Percentiles rank a stretch among this genome's conserved stretches.
phyloP scores from a whole-genome alignment of 2,888 invertebrate genomes.

The Tinea trinotella region DNA sequence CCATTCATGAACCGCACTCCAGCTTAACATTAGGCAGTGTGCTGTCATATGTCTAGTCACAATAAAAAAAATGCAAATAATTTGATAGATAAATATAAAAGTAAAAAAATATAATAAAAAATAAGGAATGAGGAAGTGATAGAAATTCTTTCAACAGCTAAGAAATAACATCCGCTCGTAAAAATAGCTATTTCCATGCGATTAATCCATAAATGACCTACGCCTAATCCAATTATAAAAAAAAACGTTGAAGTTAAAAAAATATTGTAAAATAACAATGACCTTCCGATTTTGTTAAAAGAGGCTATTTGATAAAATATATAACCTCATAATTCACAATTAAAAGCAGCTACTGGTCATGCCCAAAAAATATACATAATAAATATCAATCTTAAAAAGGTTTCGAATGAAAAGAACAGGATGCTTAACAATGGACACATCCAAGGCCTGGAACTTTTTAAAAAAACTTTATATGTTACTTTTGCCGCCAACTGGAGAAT shows the following conservation, averaged over 20 bases:
- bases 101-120: not conserved
- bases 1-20: too few relatives aligned
- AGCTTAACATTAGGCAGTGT: too few relatives aligned
- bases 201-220: conserved; percentile 45
- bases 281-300: conserved; percentile 59
- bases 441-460: conserved; percentile 37
- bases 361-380: conserved; percentile 65
- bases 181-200: conserved; percentile 33
- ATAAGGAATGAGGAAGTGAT: not conserved
- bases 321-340: conserved; percentile 68
- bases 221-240: conserved; percentile 44
- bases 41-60: too few relatives aligned
- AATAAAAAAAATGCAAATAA: too few relatives aligned
- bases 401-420: conserved; percentile 65
- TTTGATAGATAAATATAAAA: too few relatives aligned
- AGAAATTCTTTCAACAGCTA: not conserved
- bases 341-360: conserved; percentile 70
- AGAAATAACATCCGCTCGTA: conserved; percentile 46
- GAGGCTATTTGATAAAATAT: conserved; percentile 40
- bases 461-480: conserved; percentile 62
- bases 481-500: conserved; percentile 60
- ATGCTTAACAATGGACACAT: conserved; percentile 59
- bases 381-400: conserved; percentile 69
- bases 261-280: conserved; percentile 54
- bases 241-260: conserved; percentile 40